A percentile compares a stretch with the other conserved stretches of the same genome.
Conservation (phyloP, 2,797 vertebrate species). For the Manis pentadactyla region DNA sequence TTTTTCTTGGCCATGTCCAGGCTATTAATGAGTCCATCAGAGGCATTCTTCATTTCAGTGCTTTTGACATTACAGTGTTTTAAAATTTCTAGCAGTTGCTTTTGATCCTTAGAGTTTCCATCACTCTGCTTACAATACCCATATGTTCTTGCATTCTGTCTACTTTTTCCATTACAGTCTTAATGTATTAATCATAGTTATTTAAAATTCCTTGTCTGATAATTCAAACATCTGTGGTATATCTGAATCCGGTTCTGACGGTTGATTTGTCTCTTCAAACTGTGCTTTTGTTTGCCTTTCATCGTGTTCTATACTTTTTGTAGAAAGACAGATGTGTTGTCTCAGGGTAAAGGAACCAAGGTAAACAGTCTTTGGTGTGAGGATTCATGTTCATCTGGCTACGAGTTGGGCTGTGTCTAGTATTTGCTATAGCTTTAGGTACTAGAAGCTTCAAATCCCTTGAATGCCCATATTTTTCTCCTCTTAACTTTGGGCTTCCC, state of each 20-base stretch:
- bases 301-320: not conserved
- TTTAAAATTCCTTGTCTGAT: conserved; percentile 15
- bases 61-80: not conserved
- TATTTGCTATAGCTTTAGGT: not conserved
- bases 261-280: not conserved
- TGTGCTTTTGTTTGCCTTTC: not conserved
- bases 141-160: not conserved
- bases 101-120: conserved; percentile 6
- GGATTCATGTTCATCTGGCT: not conserved
- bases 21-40: not conserved
- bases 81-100: not conserved
- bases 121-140: not conserved
- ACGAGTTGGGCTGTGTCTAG: not conserved
- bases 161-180: not conserved
- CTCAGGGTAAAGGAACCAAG: not conserved
- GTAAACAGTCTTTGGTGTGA: not conserved
- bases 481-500: not conserved
- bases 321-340: not conserved
- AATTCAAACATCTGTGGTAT: not conserved
- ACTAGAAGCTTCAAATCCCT: not conserved
- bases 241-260: not conserved
- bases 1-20: not conserved
- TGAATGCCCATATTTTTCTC: not conserved
- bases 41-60: not conserved
- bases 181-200: not conserved